Conservation (phyloP, 2,888 invertebrate genomes). For the Ornithoptera priamus region DNA sequence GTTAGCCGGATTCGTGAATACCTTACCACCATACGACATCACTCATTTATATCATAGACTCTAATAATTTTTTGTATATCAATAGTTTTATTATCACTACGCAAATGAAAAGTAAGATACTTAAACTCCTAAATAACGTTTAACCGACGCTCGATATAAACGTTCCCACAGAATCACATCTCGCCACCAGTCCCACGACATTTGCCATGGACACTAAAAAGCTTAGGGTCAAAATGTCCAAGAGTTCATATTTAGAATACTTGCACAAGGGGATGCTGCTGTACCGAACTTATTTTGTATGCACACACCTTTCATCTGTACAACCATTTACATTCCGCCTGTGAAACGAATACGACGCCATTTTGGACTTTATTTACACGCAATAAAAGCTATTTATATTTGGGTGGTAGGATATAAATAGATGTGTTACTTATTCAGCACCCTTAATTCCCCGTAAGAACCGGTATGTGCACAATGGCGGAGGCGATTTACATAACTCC, state of each 20-base stretch:
- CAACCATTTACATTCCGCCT: constrained; percentile 34
- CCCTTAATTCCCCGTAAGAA: constrained; percentile 72
- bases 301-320: constrained; percentile 70
- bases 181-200: constrained; percentile 65
- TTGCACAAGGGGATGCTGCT: constrained; percentile 67
- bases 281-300: constrained; percentile 65
- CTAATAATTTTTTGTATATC: too few relatives aligned
- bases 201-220: constrained; percentile 52
- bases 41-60: too few relatives aligned
- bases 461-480: constrained; percentile 69
- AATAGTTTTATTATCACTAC: too few relatives aligned
- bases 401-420: constrained; percentile 22
- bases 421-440: constrained; percentile 52
- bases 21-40: too few relatives aligned
- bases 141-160: constrained; percentile 17
- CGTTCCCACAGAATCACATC: constrained; percentile 69
- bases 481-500: constrained; percentile 76
- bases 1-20: too few relatives aligned
- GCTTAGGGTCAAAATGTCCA: constrained; percentile 67
- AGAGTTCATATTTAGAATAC: constrained; percentile 63
- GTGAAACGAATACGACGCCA: constrained; percentile 33
- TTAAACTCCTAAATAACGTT: constrained; percentile 11
- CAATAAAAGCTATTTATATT: constrained; percentile 29
- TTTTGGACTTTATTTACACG: constrained; percentile 37
- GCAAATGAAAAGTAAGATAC: too few relatives aligned